A percentile compares a stretch with the other conserved stretches of the same genome.
Conservation (phyloP, 2,113 vertebrate genomes). For the Oxyruncus cristatus region DNA sequence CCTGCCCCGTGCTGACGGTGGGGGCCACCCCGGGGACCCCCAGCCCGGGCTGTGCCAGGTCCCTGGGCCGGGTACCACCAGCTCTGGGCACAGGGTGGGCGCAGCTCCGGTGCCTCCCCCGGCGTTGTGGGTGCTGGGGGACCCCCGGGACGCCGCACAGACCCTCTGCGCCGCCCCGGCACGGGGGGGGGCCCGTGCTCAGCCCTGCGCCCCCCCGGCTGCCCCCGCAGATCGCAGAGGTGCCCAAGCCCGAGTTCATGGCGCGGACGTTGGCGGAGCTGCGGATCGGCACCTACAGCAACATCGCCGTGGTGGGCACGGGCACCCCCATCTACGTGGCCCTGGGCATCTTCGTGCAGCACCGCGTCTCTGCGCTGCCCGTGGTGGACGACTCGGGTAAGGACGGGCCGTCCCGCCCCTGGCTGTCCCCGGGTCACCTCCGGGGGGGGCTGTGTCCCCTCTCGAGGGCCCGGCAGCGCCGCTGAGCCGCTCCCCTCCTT, state of each 20-base stretch:
- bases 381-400: slow-evolving; percentile 92
- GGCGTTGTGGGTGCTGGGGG: rapidly evolving
- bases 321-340: slow-evolving; percentile 94
- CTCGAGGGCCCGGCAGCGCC: not conserved
- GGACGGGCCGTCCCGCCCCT: not conserved
- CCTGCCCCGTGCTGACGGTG: not conserved
- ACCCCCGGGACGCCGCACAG: rapidly evolving
- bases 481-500: not conserved
- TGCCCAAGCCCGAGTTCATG: slow-evolving; percentile 92
- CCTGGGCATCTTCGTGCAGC: slow-evolving; percentile 95
- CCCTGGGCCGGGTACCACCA: not conserved
- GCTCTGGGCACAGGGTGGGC: not conserved
- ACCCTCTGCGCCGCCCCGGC: not conserved
- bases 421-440: not conserved
- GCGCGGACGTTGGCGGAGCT: slow-evolving; percentile 84
- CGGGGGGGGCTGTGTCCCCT: rapidly evolving
- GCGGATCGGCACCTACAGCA: slow-evolving; percentile 89
- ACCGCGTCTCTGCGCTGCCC: slow-evolving; percentile 91
- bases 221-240: slow-evolving; percentile 87
- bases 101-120: not conserved
- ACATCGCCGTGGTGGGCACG: slow-evolving; percentile 88
- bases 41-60: rapidly evolving
- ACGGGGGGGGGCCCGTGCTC: not conserved
- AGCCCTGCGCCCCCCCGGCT: not conserved
- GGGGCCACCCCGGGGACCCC: rapidly evolving